These are phyloP conservation scores for Proteles cristata DNA, from an alignment of 2,113 vertebrate species.

Conservation along the genomic window DNA sequence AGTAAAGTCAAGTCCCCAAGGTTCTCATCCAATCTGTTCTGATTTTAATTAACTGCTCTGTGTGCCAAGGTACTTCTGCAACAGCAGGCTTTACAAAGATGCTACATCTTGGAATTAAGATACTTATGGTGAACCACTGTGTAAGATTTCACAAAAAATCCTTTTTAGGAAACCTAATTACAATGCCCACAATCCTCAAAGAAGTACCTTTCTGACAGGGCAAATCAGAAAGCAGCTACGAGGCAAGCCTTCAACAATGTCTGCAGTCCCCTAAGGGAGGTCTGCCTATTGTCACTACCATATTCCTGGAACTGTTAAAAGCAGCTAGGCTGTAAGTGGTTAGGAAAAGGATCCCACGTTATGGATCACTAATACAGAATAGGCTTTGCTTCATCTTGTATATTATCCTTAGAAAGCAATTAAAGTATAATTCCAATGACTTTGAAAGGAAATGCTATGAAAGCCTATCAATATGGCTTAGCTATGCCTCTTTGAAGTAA, in stretches of 20 bases:
- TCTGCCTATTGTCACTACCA: neutral
- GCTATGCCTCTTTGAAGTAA: constrained; percentile 60
- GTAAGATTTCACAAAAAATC: constrained; percentile 4
- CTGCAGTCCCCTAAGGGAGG: neutral
- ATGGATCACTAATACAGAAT: constrained; percentile 11
- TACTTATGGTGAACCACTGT: neutral
- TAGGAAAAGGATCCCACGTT: neutral
- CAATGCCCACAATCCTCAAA: constrained; percentile 3
- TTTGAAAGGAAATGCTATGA: constrained; percentile 56
- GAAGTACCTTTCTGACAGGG: neutral
- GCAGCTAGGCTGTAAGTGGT: constrained; percentile 7
- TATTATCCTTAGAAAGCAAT: constrained; percentile 65
- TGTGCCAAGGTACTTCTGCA: neutral
- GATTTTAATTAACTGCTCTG: constrained; percentile 22
- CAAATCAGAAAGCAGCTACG: neutral
- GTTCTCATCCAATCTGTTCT: neutral
- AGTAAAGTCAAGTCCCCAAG: neutral
- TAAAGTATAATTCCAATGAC: constrained; percentile 40
- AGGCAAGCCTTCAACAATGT: neutral
- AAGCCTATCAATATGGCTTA: constrained; percentile 45
- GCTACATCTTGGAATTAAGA: neutral
- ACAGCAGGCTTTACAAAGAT: neutral
- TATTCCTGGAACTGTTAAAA: constrained; percentile 39
- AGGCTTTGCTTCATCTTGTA: constrained; percentile 7
- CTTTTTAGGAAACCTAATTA: neutral